Percentiles rank a stretch among this genome's conserved stretches.
These are phyloP conservation scores for Conomelus anceps DNA, from an alignment of 2,888 invertebrate species.

Conservation along the genomic window DNA sequence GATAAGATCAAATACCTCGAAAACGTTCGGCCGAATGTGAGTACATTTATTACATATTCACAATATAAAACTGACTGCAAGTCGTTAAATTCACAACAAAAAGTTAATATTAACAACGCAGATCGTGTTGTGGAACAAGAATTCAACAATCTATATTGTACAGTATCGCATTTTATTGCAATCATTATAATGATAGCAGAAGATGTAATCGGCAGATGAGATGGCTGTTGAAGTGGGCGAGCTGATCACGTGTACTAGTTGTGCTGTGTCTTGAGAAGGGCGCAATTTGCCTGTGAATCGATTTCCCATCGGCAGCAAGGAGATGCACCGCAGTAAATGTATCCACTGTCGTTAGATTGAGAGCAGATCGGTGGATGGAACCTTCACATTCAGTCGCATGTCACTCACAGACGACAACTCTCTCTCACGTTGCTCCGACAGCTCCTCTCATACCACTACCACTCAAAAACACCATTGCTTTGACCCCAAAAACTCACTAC, in stretches of 20 bases:
- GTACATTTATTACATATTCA: no score
- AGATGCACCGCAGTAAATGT: not conserved
- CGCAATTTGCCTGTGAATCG: not conserved
- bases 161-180: no score
- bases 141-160: no score
- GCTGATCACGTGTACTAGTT: not conserved
- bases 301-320: not conserved
- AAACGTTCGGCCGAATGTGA: no score
- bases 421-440: not conserved
- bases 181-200: not conserved
- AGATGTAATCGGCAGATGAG: not conserved
- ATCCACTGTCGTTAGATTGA: not conserved
- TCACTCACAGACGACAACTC: not conserved
- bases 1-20: no score
- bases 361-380: not conserved
- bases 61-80: no score
- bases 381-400: not conserved
- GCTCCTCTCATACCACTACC: not conserved
- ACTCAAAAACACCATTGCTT: not conserved
- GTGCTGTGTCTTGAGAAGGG: not conserved
- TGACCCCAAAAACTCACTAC: not conserved
- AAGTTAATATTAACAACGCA: no score
- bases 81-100: no score
- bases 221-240: not conserved
- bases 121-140: no score